Conservation (phyloP, 2,888 invertebrate genomes). For the Opisthograptis luteolata region DNA sequence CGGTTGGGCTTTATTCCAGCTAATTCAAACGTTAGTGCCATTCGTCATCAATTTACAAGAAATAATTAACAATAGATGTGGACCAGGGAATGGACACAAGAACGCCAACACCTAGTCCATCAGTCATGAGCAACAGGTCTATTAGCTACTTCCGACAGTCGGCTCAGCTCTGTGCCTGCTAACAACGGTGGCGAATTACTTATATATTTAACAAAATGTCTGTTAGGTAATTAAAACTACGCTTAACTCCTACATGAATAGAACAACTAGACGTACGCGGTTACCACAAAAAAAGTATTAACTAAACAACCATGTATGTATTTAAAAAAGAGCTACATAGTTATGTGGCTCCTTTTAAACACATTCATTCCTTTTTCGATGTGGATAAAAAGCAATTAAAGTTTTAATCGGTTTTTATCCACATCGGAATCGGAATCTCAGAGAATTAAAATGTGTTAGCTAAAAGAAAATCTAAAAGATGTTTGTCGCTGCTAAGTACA, state of each 20-base stretch:
- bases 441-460: too few relatives aligned
- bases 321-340: too few relatives aligned
- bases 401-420: constrained; percentile 7
- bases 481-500: too few relatives aligned
- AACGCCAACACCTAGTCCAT: constrained; percentile 49
- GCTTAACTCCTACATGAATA: too few relatives aligned
- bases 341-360: too few relatives aligned
- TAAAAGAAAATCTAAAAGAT: too few relatives aligned
- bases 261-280: too few relatives aligned
- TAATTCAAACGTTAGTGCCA: constrained; percentile 4
- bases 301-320: too few relatives aligned
- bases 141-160: constrained; percentile 68
- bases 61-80: constrained; percentile 5
- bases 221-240: neutral
- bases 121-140: constrained; percentile 72
- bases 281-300: too few relatives aligned
- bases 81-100: constrained; percentile 21
- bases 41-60: constrained; percentile 11
- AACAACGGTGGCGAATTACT: constrained; percentile 46
- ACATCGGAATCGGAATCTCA: constrained; percentile 5
- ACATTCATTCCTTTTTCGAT: too few relatives aligned
- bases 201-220: constrained; percentile 18
- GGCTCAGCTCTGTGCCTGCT: constrained; percentile 48
- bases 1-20: neutral
- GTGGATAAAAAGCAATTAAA: too few relatives aligned